Evolutionary conservation across 2,797 vertebrate genomes (phyloP).

Genomic region (Eurystomus glaucurus): DNA sequence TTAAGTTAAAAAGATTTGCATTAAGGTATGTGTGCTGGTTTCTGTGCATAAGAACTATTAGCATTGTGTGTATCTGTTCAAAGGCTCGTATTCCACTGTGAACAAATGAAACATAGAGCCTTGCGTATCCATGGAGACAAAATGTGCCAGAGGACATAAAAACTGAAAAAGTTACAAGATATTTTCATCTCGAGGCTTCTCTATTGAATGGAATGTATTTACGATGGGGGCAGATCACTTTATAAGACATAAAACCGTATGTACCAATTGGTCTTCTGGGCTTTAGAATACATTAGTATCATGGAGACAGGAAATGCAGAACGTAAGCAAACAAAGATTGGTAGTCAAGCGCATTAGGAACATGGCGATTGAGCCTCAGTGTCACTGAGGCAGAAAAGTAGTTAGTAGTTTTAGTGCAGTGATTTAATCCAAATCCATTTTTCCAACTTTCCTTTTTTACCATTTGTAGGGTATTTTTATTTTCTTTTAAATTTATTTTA

Average conservation of each 20-base stretch:
- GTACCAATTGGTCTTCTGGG: neutral
- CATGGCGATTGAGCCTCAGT: neutral
- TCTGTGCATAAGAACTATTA: neutral
- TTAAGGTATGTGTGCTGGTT: neutral
- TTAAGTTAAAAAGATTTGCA: neutral
- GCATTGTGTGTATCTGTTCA: neutral
- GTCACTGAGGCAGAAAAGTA: neutral
- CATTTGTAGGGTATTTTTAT: neutral
- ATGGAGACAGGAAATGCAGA: neutral
- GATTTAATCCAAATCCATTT: neutral
- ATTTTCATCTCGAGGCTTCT: slow-evolving; percentile 5
- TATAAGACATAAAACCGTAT: neutral
- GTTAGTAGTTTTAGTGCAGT: neutral
- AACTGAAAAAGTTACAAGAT: neutral
- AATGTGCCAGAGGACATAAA: neutral
- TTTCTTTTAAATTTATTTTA: neutral
- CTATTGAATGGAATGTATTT: neutral
- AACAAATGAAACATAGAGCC: slow-evolving; percentile 20
- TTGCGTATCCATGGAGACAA: slow-evolving; percentile 51
- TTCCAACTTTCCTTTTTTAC: neutral
- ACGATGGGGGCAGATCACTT: neutral
- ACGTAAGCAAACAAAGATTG: neutral
- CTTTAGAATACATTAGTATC: neutral
- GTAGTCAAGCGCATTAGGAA: neutral
- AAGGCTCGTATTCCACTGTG: neutral